A percentile compares a stretch with the other conserved stretches of the same genome.
Evolutionary conservation across 1,140 invertebrate genomes (phyloP).

Genomic region (Sipha flava): DNA sequence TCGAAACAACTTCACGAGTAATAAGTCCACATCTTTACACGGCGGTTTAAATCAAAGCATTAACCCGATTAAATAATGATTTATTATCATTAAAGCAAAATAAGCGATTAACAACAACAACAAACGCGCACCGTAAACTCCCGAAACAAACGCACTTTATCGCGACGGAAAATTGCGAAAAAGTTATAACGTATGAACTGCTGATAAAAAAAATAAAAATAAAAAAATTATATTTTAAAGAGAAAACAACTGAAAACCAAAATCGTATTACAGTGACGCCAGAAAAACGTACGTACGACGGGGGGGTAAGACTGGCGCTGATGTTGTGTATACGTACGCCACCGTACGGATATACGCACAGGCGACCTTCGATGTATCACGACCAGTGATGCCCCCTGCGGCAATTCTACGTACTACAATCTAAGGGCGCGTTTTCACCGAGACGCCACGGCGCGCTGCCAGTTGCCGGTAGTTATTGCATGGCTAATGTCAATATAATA

Average conservation of each 20-base stretch:
- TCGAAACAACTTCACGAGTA: background rate
- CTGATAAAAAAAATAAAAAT: background rate
- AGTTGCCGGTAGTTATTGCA: background rate
- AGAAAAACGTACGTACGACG: background rate
- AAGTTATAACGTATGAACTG: background rate
- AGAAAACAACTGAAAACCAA: background rate
- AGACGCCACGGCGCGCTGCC: background rate
- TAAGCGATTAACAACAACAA: background rate
- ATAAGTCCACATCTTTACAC: background rate
- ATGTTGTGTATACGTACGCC: background rate
- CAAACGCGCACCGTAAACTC: background rate
- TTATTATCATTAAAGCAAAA: too few species aligned
- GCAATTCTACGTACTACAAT: background rate
- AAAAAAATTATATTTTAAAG: background rate
- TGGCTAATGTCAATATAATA: too few species aligned
- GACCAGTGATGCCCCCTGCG: background rate
- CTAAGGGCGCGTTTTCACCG: slow-evolving; percentile 24
- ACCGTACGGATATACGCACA: background rate
- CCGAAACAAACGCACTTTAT: background rate
- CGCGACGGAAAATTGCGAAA: background rate
- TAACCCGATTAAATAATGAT: too few species aligned
- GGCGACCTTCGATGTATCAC: slow-evolving; percentile 4
- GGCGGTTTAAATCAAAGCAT: background rate
- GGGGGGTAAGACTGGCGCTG: slow-evolving; percentile 25
- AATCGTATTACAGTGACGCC: slow-evolving; percentile 18